Percentiles rank a stretch among this genome's conserved stretches.
These are phyloP conservation scores for Capreolus pygargus DNA, from an alignment of 2,113 vertebrate species.

Conservation along the genomic window DNA sequence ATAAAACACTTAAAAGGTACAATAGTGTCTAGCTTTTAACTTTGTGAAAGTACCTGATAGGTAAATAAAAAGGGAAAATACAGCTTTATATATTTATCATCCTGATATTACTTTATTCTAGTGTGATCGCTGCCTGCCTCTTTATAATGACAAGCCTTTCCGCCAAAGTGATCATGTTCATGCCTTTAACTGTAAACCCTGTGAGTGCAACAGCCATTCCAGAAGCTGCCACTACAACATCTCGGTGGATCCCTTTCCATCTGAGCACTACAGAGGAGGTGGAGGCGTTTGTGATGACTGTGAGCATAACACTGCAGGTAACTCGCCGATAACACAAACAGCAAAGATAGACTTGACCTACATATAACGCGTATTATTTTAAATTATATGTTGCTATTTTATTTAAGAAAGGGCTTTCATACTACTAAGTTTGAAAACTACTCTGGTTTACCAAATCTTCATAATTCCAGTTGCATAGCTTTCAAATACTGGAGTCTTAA, in stretches of 20 bases:
- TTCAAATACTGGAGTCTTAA: neutral
- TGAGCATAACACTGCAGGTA: constrained; percentile 91
- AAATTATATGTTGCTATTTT: neutral
- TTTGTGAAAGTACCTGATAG: neutral
- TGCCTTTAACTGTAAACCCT: constrained; percentile 89
- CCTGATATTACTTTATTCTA: constrained; percentile 63
- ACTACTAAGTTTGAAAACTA: neutral
- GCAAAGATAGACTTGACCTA: neutral
- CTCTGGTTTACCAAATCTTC: neutral
- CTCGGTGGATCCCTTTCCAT: constrained; percentile 84
- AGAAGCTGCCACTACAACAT: constrained; percentile 89
- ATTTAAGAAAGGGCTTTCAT: neutral
- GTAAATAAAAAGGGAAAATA: neutral
- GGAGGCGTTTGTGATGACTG: constrained; percentile 92
- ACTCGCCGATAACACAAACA: neutral
- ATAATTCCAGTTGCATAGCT: neutral
- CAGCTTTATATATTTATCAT: neutral
- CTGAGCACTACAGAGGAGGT: constrained; percentile 85
- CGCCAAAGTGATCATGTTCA: constrained; percentile 86
- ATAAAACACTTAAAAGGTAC: neutral
- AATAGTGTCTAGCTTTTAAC: neutral
- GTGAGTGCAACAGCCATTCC: constrained; percentile 89
- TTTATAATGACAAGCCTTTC: constrained; percentile 94
- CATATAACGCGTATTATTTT: neutral
- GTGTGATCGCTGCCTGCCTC: constrained; percentile 88